Conservation (phyloP, 1,140 invertebrate genomes). For the Halictus rubicundus region DNA sequence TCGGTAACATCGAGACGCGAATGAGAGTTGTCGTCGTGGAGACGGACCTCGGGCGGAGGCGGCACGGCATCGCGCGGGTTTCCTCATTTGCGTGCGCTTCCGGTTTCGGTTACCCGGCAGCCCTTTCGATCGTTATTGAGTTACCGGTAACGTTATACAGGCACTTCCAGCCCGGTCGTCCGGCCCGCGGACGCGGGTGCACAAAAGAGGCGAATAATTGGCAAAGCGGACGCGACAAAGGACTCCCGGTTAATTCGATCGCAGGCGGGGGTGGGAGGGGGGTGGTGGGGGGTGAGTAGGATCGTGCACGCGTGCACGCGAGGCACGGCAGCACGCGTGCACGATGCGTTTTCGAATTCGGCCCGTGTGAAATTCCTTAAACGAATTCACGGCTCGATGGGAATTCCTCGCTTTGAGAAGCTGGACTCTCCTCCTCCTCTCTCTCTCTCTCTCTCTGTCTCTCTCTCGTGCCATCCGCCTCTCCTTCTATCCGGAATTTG, state of each 20-base stretch:
- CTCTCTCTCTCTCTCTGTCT: too few relatives aligned
- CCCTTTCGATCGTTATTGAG: conserved; percentile 60
- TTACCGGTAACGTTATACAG: conserved; percentile 59
- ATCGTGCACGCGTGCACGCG: not conserved
- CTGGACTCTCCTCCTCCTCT: not conserved
- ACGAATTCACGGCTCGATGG: conserved; percentile 26
- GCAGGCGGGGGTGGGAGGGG: not conserved
- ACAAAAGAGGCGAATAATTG: conserved; percentile 54
- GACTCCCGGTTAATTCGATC: conserved; percentile 40
- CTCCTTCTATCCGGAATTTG: too few relatives aligned
- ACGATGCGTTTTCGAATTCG: conserved; percentile 20
- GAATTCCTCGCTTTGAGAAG: not conserved
- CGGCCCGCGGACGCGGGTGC: not conserved
- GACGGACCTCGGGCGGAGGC: conserved; percentile 15
- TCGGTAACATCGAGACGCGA: too few relatives aligned
- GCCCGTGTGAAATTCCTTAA: conserved; percentile 34
- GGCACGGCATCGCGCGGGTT: conserved; percentile 16
- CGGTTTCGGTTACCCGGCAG: conserved; percentile 53
- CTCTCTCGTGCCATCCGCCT: too few relatives aligned
- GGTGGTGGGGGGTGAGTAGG: too few relatives aligned
- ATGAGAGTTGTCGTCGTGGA: not conserved
- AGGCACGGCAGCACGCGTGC: not conserved
- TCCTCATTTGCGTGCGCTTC: conserved; percentile 55
- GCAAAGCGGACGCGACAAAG: conserved; percentile 38
- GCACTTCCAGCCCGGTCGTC: conserved; percentile 21